Conservation (phyloP, 2,888 invertebrate species). For the Dusona sp. region DNA sequence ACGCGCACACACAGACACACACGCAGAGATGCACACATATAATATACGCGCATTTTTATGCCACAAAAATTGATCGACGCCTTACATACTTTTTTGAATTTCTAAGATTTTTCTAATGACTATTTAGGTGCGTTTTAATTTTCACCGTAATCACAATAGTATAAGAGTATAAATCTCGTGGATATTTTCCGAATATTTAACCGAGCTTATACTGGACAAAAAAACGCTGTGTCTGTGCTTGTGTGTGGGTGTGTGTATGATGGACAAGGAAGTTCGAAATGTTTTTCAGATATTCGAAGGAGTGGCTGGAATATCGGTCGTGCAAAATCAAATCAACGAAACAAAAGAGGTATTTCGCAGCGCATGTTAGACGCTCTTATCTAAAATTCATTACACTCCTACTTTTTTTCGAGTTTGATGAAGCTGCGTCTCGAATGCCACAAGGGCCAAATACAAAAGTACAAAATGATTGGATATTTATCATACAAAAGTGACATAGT, state of each 20-base stretch:
- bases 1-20: constrained; percentile 8
- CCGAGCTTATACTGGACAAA: constrained; percentile 16
- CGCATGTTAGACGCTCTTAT: constrained; percentile 23
- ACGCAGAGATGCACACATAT: neutral
- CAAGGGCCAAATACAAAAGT: constrained; percentile 75
- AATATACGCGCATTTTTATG: neutral
- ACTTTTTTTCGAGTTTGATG: constrained; percentile 26
- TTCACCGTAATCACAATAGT: constrained; percentile 34
- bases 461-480: constrained; percentile 71
- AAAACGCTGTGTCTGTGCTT: constrained; percentile 25
- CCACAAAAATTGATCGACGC: constrained; percentile 6
- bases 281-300: constrained; percentile 66
- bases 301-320: constrained; percentile 36
- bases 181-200: constrained; percentile 23
- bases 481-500: constrained; percentile 61
- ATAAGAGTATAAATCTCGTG: constrained; percentile 32
- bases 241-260: constrained; percentile 18
- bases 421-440: constrained; percentile 60
- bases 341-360: constrained; percentile 19
- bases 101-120: constrained; percentile 21
- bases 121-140: constrained; percentile 21
- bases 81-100: constrained; percentile 5
- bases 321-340: constrained; percentile 43
- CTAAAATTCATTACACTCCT: constrained; percentile 34
- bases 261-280: constrained; percentile 55